phyloP scores from a whole-genome alignment of 2,797 vertebrate species.

The Pogoniulus pusillus region DNA sequence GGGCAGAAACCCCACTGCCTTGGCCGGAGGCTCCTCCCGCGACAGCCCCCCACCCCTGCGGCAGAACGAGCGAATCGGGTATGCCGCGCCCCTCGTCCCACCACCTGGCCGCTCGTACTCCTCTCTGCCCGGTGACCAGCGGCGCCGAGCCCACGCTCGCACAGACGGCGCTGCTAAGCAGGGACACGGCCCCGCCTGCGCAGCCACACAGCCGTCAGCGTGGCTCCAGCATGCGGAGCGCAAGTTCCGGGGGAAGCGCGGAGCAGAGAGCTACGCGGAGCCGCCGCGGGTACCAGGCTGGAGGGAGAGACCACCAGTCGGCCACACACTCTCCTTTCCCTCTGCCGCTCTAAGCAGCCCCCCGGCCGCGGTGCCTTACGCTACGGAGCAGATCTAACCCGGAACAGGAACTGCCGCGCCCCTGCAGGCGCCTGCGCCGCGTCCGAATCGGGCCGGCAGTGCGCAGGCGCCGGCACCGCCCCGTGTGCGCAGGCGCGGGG shows the following conservation, averaged over 20 bases:
- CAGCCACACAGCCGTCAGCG: rapidly evolving
- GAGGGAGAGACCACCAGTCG: rapidly evolving
- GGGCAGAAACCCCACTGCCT: too few relatives aligned
- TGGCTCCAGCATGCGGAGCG: rapidly evolving
- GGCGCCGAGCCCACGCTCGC: background rate
- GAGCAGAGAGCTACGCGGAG: too few relatives aligned
- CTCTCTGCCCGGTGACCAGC: rapidly evolving
- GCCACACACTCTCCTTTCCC: rapidly evolving
- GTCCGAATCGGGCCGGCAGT: rapidly evolving
- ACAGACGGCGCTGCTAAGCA: too few relatives aligned
- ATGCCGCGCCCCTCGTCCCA: background rate
- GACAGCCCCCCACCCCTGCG: background rate
- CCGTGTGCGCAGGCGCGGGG: rapidly evolving
- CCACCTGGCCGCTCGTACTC: rapidly evolving
- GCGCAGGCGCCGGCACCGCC: rapidly evolving
- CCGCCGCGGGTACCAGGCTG: rapidly evolving
- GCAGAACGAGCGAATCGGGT: background rate
- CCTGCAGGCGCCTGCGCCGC: rapidly evolving
- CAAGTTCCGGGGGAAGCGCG: rapidly evolving
- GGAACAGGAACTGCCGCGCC: background rate
- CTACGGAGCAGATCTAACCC: background rate
- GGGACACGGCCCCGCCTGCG: background rate
- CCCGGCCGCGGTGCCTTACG: background rate
- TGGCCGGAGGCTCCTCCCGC: too few relatives aligned
- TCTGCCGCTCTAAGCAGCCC: too few relatives aligned